Evolutionary conservation across 2,113 vertebrate species (phyloP), one percentile per base, ranked within the genome.

Genomic region (Bagarius yarrelli): DNA sequence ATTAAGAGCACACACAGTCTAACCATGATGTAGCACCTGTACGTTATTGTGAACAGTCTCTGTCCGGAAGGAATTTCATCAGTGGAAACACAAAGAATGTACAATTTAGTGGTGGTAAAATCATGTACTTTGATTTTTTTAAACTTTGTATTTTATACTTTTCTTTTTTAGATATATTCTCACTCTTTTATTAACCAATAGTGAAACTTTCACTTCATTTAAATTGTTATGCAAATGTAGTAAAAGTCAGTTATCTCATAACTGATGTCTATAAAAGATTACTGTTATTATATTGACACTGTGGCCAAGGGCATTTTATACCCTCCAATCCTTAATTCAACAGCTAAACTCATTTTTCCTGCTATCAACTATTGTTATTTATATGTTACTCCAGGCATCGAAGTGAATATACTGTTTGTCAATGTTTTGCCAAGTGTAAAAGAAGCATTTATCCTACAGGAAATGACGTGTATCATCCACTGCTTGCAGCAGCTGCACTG

Each of bases 1-100:
- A 79, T 15, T 67, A 67, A 30, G 75, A 81, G 76, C 50, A 72
- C 25, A 71, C 60, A 25, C 50, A 78, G 52, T 53, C 82, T 84
- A 89, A 83, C 89, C 83, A 90, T 66, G 69, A 60, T 15, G 44
- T 60, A 63, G 55, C 36, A 23, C 36, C 8, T 14, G 56, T 23
- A 57, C 52, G 84, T 72, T 83, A 84, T 67, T 83, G 81, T 83
- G 86, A 87, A 69, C 86, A 34, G 36, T 75, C 27, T 61, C 40
- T 61, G 16, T 70, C 81, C 73, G n/a, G 1, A 47, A 34, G 55
- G 19, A 64, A 69, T 69, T 81, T 76, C 21, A 59, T n/a, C 52
- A 57, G 52, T 16, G 40, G 59, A 81, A 75, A 47, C 23, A 59
- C 18, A 57, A 18, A 74, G 32, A 40, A 59, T 27, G 36, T 9